These are phyloP conservation scores for Ruditapes philippinarum DNA, from an alignment of 1,140 invertebrate genomes.

Conservation along the genomic window DNA sequence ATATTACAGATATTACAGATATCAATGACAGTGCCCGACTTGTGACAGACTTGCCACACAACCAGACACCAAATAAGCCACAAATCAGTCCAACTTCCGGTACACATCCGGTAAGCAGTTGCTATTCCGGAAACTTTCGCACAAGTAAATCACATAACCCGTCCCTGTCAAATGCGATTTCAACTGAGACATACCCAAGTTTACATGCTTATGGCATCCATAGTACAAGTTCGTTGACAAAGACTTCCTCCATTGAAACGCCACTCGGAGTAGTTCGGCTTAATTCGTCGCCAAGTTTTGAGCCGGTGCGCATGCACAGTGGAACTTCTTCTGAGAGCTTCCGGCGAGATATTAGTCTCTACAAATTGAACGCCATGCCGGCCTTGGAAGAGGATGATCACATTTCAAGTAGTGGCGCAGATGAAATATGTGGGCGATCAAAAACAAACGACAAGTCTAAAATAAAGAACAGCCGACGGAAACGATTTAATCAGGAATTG, in stretches of 20 bases:
- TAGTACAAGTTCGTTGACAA: neutral
- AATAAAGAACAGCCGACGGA: conserved; percentile 2
- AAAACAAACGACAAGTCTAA: conserved; percentile 42
- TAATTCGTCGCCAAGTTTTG: conserved; percentile 8
- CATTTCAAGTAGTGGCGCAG: neutral
- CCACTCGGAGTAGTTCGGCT: conserved; percentile 45
- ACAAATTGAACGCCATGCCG: conserved; percentile 44
- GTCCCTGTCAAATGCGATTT: neutral
- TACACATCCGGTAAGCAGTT: neutral
- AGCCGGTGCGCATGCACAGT: conserved; percentile 40
- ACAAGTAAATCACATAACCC: neutral
- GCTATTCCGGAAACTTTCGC: neutral
- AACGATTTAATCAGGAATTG: neutral
- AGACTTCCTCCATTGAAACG: conserved; percentile 36
- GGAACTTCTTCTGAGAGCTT: conserved; percentile 21
- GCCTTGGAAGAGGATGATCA: conserved; percentile 13
- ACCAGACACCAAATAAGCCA: neutral
- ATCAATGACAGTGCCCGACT: neutral
- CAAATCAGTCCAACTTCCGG: neutral
- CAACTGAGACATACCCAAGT: conserved; percentile 20
- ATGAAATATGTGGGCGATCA: neutral
- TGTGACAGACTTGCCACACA: neutral
- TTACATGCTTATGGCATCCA: neutral
- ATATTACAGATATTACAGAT: neutral
- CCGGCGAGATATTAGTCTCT: conserved; percentile 19